Conservation (phyloP, 2,797 vertebrate genomes). For the Denticeps clupeoides region DNA sequence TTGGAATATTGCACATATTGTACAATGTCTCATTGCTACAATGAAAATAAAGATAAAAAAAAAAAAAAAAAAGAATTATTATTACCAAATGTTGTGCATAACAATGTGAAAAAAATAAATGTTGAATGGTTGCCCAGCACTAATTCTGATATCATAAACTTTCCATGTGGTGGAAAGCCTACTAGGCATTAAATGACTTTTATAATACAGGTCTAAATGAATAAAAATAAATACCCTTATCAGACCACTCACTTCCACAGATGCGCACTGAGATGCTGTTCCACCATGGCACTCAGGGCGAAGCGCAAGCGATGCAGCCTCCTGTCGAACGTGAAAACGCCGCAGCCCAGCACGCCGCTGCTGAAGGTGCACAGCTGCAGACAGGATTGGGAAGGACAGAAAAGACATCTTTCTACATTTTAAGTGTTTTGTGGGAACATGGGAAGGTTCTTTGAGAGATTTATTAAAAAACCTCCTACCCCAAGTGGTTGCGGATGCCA, state of each 20-base stretch:
- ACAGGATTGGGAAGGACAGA: not conserved
- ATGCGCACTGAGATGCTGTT: conserved; percentile 68
- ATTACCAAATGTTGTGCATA: no score
- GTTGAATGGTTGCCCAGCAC: no score
- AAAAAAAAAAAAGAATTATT: no score
- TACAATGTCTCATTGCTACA: no score
- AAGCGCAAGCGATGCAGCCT: conserved; percentile 72
- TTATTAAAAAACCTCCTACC: conserved; percentile 46
- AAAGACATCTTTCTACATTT: not conserved
- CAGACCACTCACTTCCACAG: conserved; percentile 69
- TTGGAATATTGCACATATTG: no score
- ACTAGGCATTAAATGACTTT: no score
- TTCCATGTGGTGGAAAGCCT: no score
- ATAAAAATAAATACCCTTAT: not conserved
- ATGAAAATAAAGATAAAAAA: no score
- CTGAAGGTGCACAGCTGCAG: conserved; percentile 77
- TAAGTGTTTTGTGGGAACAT: not conserved
- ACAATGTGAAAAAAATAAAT: no score
- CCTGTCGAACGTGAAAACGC: conserved; percentile 76
- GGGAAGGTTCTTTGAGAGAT: not conserved
- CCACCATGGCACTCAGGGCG: conserved; percentile 77
- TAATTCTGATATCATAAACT: no score
- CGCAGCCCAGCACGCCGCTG: conserved; percentile 68
- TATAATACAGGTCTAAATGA: no score
- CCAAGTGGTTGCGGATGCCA: conserved; percentile 74